phyloP scores from a whole-genome alignment of 2,888 invertebrate species.

The Bellardia bayeri region DNA sequence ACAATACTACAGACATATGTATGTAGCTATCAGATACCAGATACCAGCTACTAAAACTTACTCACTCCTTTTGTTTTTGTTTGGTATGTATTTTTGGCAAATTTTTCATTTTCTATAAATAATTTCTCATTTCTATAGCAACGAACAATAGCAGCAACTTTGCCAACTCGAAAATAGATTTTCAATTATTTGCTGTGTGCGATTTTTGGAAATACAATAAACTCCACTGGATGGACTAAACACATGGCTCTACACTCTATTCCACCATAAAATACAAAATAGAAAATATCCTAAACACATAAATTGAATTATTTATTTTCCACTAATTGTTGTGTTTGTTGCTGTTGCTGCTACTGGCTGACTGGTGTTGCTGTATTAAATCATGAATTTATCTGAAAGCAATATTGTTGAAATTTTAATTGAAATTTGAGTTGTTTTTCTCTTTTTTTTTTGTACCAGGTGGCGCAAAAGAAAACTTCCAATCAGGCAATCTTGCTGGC shows the following conservation, averaged over 20 bases:
- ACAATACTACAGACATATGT: not conserved
- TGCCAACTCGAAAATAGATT: conserved; percentile 56
- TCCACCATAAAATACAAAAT: not conserved
- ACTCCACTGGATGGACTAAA: conserved; percentile 6
- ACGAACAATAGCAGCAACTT: conserved; percentile 54
- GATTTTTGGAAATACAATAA: conserved; percentile 12
- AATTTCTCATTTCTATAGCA: conserved; percentile 10
- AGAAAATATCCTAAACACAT: conserved; percentile 64
- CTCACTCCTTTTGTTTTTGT: not conserved
- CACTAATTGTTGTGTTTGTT: conserved; percentile 65
- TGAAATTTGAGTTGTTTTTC: conserved; percentile 45
- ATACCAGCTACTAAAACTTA: not conserved
- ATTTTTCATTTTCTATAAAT: conserved; percentile 25
- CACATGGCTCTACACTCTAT: not conserved
- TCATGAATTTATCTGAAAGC: conserved; percentile 56
- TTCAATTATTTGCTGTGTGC: conserved; percentile 54
- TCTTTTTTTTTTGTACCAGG: not conserved
- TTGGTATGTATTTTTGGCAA: conserved; percentile 43
- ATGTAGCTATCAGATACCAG: too few species aligned
- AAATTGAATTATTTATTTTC: conserved; percentile 69
- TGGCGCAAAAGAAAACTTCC: too few species aligned
- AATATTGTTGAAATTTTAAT: conserved; percentile 63
- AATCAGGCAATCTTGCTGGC: too few species aligned
- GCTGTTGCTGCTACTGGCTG: conserved; percentile 21
- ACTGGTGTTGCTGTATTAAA: conserved; percentile 14